phyloP scores from a whole-genome alignment of 2,888 invertebrate species.

The Criorhina ranunculi region DNA sequence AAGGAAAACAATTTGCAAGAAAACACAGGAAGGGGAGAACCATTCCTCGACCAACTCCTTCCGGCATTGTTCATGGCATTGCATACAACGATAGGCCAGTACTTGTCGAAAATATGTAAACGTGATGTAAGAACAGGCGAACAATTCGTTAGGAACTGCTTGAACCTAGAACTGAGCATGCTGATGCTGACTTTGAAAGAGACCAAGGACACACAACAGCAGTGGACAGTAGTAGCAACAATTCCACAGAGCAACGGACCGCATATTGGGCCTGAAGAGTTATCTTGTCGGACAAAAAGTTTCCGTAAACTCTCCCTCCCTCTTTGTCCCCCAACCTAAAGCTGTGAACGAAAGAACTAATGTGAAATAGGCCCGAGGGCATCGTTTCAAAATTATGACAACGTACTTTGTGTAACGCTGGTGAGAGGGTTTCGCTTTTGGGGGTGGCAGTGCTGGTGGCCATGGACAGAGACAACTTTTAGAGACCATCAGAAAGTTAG shows the following conservation, averaged over 20 bases:
- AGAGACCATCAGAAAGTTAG: slow-evolving; percentile 63
- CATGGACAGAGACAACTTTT: slow-evolving; percentile 57
- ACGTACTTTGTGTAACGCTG: slow-evolving; percentile 55
- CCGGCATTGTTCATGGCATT: slow-evolving; percentile 41
- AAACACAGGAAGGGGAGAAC: slow-evolving; percentile 22
- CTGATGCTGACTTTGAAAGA: slow-evolving; percentile 44
- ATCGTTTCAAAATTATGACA: slow-evolving; percentile 70
- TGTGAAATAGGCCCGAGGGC: slow-evolving; percentile 58
- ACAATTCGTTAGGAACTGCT: slow-evolving; percentile 22
- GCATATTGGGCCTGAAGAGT: slow-evolving; percentile 44
- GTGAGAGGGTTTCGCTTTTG: slow-evolving; percentile 41
- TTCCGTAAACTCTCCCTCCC: slow-evolving; percentile 29
- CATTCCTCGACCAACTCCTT: neutral
- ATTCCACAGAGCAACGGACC: slow-evolving; percentile 51
- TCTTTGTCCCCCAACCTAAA: slow-evolving; percentile 15
- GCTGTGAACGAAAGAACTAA: slow-evolving; percentile 50
- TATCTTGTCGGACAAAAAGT: slow-evolving; percentile 61
- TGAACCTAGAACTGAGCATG: slow-evolving; percentile 21
- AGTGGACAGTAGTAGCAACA: slow-evolving; percentile 28
- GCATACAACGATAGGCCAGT: neutral
- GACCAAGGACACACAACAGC: slow-evolving; percentile 33
- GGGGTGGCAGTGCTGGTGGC: neutral
- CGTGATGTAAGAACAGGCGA: neutral
- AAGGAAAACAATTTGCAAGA: slow-evolving; percentile 65
- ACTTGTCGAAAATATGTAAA: neutral